Base-by-base conservation (phyloP, 2,888 invertebrate genomes). In the Griposia aprilina region DNA sequence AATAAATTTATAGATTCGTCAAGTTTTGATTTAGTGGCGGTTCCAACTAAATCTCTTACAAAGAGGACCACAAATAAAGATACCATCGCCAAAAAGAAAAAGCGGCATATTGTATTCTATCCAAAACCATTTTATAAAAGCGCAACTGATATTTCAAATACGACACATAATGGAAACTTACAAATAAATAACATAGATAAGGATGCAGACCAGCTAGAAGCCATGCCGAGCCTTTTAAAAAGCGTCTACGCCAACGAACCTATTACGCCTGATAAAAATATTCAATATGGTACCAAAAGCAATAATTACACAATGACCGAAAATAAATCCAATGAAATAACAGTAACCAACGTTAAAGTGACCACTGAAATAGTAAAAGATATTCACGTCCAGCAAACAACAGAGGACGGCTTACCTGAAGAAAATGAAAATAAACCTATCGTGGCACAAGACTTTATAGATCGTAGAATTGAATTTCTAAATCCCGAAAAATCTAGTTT, bases 41-140 rank as follows among this genome's bases (percentile, higher is more conserved):
- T 95, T 73, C 93, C 94, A n/a, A 93, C 92, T 0, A 92, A 92
- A 78, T 93, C 93, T 26, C 88, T 94, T 4, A 91, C 91, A 20
- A 93, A 91, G 71, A 85, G 89, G 36, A 92, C 91, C 80, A 88
- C 86, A 1, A 93, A 89, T 48, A 91, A 90, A 66, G 83, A 88
- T 10, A 77, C 83, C 2, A 85, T 81, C 36, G 60, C 78, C 0
- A 85, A 78, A 52, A 89, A 84, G 62, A 90, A 88, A 69, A 83
- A 81, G 15, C 78, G 83, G 17, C 90, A 89, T 36, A 89, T 91
- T 30, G 89, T 90, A 10, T 91, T 92, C 62, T 82, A 88, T 52
- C 90, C 92, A 41, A 87, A 91, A 41, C 84, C 90, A 45, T 84
- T 84, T 74, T 88, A 85, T 66, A 92, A 91, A 82, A 91, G 85